phyloP scores from a whole-genome alignment of 2,113 vertebrate species.

The Aegotheles bennettii region DNA sequence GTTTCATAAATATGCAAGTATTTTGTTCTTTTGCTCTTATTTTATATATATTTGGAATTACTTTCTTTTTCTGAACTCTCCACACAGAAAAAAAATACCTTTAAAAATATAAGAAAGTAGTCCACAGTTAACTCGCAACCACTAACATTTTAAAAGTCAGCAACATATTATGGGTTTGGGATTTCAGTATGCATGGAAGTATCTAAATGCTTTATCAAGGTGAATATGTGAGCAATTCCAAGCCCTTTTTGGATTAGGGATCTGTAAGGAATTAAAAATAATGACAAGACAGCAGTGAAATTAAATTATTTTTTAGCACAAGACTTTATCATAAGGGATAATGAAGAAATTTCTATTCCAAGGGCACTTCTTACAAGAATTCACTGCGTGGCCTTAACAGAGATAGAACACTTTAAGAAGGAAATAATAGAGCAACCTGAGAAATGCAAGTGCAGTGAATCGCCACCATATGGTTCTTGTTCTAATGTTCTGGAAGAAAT shows the following conservation, averaged over 20 bases:
- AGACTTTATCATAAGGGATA: constrained; percentile 21
- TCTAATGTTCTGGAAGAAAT: background rate
- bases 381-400: background rate
- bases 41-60: background rate
- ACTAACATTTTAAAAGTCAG: background rate
- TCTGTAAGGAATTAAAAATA: constrained; percentile 7
- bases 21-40: background rate
- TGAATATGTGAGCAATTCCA: background rate
- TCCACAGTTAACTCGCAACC: background rate
- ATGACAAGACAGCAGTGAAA: background rate
- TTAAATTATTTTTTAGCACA: constrained; percentile 21
- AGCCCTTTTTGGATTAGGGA: background rate
- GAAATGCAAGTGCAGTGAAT: constrained; percentile 9
- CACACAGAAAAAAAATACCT: background rate
- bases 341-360: constrained; percentile 56
- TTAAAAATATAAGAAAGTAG: background rate
- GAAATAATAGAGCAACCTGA: constrained; percentile 15
- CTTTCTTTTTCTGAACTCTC: background rate
- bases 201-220: background rate
- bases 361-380: background rate
- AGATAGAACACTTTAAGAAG: background rate
- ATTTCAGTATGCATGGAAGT: background rate
- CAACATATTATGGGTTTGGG: background rate
- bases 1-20: background rate
- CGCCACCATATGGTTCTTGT: background rate